Conservation (phyloP, 2,113 vertebrate genomes). For the Jaculus jaculus region DNA sequence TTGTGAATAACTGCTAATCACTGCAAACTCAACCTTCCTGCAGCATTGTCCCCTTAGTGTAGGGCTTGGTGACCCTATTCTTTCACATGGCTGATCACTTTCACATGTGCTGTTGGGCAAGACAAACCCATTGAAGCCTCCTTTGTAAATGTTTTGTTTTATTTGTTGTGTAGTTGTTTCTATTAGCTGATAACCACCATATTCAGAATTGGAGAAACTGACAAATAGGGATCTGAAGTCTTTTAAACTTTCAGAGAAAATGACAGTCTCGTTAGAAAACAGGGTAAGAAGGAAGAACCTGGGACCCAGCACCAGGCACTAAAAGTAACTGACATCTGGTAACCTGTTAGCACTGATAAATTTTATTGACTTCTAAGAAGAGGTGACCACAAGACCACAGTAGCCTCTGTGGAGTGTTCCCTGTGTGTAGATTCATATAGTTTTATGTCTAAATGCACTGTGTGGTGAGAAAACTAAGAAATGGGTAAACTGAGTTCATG, state of each 20-base stretch:
- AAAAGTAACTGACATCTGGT: neutral
- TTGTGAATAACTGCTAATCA: slow-evolving; percentile 48
- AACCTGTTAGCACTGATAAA: neutral
- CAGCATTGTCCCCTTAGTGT: neutral
- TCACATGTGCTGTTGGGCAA: neutral
- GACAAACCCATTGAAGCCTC: neutral
- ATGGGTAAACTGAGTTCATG: neutral
- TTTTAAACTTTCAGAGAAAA: neutral
- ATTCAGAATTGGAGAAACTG: slow-evolving; percentile 40
- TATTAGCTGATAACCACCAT: neutral
- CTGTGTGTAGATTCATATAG: neutral
- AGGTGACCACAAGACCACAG: neutral
- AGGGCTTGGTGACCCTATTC: neutral
- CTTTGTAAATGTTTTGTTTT: neutral
- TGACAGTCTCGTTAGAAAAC: neutral
- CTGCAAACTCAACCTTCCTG: neutral
- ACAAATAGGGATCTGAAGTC: slow-evolving; percentile 24
- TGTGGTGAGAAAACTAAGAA: neutral
- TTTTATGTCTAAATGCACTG: neutral
- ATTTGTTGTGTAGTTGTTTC: neutral
- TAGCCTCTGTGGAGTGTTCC: neutral
- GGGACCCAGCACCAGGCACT: neutral
- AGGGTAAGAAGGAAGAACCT: neutral
- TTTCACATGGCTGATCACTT: neutral
- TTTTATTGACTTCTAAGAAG: neutral